Base-by-base conservation (phyloP, 2,797 vertebrate genomes). In the Cuculus canorus region DNA sequence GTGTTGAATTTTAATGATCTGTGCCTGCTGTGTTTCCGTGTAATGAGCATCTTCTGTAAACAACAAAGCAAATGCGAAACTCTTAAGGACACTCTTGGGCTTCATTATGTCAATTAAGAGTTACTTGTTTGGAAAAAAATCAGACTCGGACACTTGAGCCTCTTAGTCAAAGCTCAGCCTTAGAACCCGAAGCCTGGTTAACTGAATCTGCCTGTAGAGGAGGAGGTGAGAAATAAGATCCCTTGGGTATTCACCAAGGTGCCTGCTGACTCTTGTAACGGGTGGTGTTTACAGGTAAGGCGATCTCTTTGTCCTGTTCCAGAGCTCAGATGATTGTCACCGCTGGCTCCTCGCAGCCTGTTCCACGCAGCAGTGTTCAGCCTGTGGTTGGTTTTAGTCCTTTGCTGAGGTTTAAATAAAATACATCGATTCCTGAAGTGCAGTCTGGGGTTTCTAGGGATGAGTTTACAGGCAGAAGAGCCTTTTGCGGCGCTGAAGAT, bases 181-280 rank as follows among this genome's bases (percentile, higher is more conserved):
- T 63, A 54, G 79, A 79, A 69, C 56, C 48, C 77, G 57, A 54
- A 65, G 77, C 73, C 66, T 53, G 85, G 57, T 93, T 82, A 90
- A 61, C 69, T 66, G 92, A 88, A 43, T 50, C 86, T 78, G 64
- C 56, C 17, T 71, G 66, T 43, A 37, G 50, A 41, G 52, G 63
- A 50, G 48, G 71, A 75, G 75, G 73, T 66, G 19, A 92, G 93
- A 88, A 92, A 94, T 32, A 50, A 47, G 90, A 95, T 95, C 84
- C 80, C 70, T 37, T n/a, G 53, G 61, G 32, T 73, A 27, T 84
- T 93, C 69, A 9, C 1, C 71, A 92, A 92, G 59, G 78, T 86
- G 83, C 69, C 77, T 73, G 70, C 32, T 83, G 37, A 41, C 61
- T 37, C 0, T 52, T 77, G 63, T 80, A 45, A 54, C 69, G 2